Evolutionary conservation across 1,140 invertebrate genomes (phyloP).

Genomic region (Watersipora subatra): DNA sequence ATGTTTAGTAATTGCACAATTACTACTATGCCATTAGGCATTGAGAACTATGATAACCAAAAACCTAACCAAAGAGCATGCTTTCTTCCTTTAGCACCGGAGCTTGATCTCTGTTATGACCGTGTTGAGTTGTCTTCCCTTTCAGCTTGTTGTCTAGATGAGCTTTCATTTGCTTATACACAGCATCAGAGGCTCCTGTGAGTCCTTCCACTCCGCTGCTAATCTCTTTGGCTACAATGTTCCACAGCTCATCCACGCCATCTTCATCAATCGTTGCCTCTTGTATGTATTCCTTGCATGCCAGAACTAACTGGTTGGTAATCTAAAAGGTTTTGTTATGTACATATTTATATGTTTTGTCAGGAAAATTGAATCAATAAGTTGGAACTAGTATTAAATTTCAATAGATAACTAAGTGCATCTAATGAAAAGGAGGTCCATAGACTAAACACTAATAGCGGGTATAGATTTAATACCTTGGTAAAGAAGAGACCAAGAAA

Average conservation of each 20-base stretch:
- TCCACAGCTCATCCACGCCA: slow-evolving; percentile 31
- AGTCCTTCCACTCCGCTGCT: slow-evolving; percentile 10
- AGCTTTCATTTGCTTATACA: slow-evolving; percentile 21
- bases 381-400: no score
- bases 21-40: no score
- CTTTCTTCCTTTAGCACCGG: not conserved
- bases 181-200: slow-evolving; percentile 15
- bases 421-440: no score
- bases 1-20: no score
- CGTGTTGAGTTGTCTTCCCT: slow-evolving; percentile 12
- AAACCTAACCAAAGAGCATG: slow-evolving; percentile 13
- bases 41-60: not conserved
- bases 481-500: slow-evolving; percentile 36
- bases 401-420: no score
- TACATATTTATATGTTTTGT: no score
- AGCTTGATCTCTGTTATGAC: not conserved
- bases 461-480: no score
- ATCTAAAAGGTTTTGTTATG: slow-evolving; percentile 22
- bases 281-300: slow-evolving; percentile 36
- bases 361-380: no score
- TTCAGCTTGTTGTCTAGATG: slow-evolving; percentile 28
- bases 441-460: no score
- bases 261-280: slow-evolving; percentile 23
- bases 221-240: slow-evolving; percentile 25
- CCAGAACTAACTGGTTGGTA: slow-evolving; percentile 35